Percentiles rank a stretch among this genome's conserved stretches.
Conservation (phyloP, 2,113 vertebrate genomes). For the Ammodytes dubius region DNA sequence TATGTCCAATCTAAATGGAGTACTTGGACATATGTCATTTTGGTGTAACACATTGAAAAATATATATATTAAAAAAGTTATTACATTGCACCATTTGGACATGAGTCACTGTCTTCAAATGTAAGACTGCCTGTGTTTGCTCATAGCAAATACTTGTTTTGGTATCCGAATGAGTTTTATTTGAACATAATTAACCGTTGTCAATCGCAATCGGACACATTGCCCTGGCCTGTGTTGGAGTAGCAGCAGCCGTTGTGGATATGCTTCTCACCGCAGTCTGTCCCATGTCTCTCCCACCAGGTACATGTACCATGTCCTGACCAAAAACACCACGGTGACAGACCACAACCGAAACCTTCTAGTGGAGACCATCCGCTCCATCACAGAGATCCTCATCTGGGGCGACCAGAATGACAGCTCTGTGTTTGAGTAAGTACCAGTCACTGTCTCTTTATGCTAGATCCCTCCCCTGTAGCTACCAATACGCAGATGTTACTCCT, state of each 20-base stretch:
- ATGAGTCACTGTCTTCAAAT: not conserved
- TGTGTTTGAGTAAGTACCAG: conserved; percentile 95
- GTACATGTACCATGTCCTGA: conserved; percentile 96
- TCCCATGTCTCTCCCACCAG: conserved; percentile 71
- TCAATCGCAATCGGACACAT: not conserved
- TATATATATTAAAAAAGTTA: not conserved
- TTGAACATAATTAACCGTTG: not conserved
- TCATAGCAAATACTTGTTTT: not conserved
- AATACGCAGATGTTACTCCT: not conserved
- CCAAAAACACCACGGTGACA: conserved; percentile 98
- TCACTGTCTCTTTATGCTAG: not conserved
- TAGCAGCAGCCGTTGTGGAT: not conserved
- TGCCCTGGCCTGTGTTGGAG: not conserved
- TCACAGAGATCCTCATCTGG: conserved; percentile 99
- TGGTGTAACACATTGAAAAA: too few relatives aligned
- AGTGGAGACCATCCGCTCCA: conserved; percentile 98
- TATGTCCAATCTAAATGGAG: too few relatives aligned
- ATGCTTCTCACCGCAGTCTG: not conserved
- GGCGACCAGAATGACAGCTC: conserved; percentile 99
- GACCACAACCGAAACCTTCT: conserved; percentile 97
- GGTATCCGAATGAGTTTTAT: not conserved
- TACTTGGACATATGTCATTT: too few relatives aligned
- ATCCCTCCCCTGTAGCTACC: not conserved
- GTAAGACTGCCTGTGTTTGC: not conserved
- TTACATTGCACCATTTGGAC: not conserved